Evolutionary conservation across 1,140 invertebrate species (phyloP).

Genomic region (Eulimnadia texana): DNA sequence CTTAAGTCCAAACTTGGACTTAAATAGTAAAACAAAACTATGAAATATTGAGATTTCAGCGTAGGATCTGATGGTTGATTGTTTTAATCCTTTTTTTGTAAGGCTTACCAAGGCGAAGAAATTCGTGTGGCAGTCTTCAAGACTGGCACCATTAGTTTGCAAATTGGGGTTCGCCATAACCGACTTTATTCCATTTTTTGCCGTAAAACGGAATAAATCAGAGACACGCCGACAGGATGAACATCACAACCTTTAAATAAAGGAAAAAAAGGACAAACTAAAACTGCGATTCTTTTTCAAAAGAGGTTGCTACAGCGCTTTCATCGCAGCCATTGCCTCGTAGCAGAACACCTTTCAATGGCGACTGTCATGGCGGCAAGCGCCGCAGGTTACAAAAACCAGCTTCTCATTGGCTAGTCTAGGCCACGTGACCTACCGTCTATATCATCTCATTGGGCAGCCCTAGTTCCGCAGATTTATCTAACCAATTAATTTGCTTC

Average conservation of each 20-base stretch:
- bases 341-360: background rate
- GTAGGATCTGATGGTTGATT: too few species aligned
- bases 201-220: background rate
- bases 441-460: background rate
- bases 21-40: too few species aligned
- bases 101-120: slow-evolving; percentile 97
- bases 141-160: slow-evolving; percentile 97
- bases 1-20: too few species aligned
- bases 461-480: background rate
- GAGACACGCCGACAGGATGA: background rate
- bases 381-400: background rate
- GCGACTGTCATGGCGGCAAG: background rate
- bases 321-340: background rate
- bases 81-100: background rate
- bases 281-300: background rate
- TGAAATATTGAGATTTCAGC: too few species aligned
- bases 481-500: background rate
- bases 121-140: slow-evolving; percentile 99
- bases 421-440: background rate
- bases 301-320: background rate
- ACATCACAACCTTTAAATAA: background rate
- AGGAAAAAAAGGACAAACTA: background rate
- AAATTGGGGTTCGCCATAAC: slow-evolving; percentile 93
- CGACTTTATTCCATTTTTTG: background rate
- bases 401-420: background rate